Evolutionary conservation across 2,888 invertebrate species (phyloP).

Genomic region (Torymus auratus): DNA sequence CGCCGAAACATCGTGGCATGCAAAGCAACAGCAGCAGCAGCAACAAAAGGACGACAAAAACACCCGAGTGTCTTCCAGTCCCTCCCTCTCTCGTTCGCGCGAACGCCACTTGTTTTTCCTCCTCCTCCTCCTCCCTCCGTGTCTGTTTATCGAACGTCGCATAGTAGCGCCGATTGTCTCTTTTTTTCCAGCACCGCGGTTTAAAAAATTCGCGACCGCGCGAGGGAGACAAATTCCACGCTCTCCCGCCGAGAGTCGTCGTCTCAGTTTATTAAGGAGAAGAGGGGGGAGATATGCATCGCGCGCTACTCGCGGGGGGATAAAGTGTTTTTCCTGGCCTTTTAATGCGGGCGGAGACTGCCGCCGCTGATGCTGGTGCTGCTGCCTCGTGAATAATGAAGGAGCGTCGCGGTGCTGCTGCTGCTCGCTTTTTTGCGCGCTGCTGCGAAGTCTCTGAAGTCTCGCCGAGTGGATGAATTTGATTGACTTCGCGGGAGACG

Average conservation of each 20-base stretch:
- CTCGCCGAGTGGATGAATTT: slow-evolving; percentile 27
- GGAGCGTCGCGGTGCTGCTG: background rate
- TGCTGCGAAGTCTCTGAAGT: slow-evolving; percentile 26
- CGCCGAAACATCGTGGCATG: slow-evolving; percentile 16
- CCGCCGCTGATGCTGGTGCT: background rate
- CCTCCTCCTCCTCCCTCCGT: background rate
- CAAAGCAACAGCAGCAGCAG: slow-evolving; percentile 17
- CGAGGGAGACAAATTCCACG: background rate
- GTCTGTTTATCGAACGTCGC: slow-evolving; percentile 17
- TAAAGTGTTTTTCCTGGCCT: background rate
- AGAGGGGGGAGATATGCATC: slow-evolving; percentile 16
- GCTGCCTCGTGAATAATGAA: slow-evolving; percentile 42
- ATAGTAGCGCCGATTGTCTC: background rate
- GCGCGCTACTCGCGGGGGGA: background rate
- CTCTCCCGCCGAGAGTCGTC: too few relatives aligned
- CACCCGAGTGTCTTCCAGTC: background rate
- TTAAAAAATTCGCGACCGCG: background rate
- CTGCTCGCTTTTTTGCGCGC: slow-evolving; percentile 17
- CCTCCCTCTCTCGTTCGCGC: background rate
- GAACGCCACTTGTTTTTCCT: slow-evolving; percentile 27
- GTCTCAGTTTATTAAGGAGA: too few relatives aligned
- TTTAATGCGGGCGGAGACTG: background rate
- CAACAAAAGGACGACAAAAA: background rate
- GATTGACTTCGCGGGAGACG: slow-evolving; percentile 29
- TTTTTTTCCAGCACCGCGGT: too few relatives aligned